These are phyloP conservation scores for Myathropa florea DNA, from an alignment of 2,888 invertebrate genomes.

Conservation along the genomic window DNA sequence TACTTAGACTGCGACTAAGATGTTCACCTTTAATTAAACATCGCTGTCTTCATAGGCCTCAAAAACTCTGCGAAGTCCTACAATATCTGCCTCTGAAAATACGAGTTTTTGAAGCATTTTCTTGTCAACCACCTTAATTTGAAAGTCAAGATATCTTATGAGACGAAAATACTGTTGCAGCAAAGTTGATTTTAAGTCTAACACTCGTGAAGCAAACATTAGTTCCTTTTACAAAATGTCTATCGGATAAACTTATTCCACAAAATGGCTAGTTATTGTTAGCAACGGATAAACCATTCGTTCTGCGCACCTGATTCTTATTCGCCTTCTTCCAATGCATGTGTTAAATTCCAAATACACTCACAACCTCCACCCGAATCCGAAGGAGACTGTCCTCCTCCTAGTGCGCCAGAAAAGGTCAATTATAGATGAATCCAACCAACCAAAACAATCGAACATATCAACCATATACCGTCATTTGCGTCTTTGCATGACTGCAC, in stretches of 20 bases:
- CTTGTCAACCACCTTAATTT: too few species aligned
- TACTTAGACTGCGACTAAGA: too few species aligned
- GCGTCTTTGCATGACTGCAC: slow-evolving; percentile 77
- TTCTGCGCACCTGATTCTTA: slow-evolving; percentile 24
- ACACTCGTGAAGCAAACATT: not conserved
- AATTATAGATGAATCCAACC: slow-evolving; percentile 71
- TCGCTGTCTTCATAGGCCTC: too few species aligned
- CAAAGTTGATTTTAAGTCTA: not conserved
- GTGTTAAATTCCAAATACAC: not conserved
- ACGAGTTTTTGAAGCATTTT: too few species aligned
- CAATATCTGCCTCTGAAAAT: too few species aligned
- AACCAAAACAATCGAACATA: slow-evolving; percentile 76
- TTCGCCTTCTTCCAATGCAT: not conserved
- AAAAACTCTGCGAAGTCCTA: too few species aligned
- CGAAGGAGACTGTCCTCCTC: slow-evolving; percentile 9
- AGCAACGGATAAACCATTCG: slow-evolving; percentile 12
- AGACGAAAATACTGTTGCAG: not conserved
- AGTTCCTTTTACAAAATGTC: not conserved
- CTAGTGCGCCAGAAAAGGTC: slow-evolving; percentile 37
- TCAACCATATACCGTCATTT: slow-evolving; percentile 34
- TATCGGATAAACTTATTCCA: not conserved
- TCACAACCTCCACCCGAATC: not conserved
- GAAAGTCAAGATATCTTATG: too few species aligned
- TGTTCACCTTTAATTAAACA: too few species aligned
- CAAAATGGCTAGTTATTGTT: not conserved